A percentile compares a stretch with the other conserved stretches of the same genome.
phyloP scores from a whole-genome alignment of 2,888 invertebrate species.

The Xestia sexstrigata region DNA sequence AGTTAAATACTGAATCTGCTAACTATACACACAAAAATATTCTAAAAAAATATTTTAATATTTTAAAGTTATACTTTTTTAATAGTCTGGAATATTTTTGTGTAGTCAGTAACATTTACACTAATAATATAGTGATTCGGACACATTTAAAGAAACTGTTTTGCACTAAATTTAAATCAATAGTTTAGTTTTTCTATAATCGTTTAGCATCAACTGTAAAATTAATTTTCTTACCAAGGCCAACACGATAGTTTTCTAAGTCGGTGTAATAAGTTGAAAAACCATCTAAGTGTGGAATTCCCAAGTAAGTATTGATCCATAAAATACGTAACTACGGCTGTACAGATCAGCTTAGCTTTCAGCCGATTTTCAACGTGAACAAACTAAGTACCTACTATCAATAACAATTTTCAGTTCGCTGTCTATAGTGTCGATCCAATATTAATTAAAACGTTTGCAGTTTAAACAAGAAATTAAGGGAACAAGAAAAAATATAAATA shows the following conservation, averaged over 20 bases:
- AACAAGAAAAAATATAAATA: too few species aligned
- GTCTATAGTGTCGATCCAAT: background rate
- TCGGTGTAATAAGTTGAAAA: background rate
- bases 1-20: slow-evolving; percentile 36
- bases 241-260: background rate
- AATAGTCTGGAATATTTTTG: slow-evolving; percentile 1
- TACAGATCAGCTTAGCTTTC: background rate
- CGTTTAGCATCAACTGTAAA: too few species aligned
- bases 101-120: background rate
- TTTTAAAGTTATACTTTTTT: too few species aligned
- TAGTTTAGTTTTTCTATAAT: background rate
- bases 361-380: background rate
- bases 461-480: background rate
- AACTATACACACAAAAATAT: too few species aligned
- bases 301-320: background rate
- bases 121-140: background rate
- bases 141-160: background rate
- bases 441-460: background rate
- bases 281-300: background rate
- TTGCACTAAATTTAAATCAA: background rate
- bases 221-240: background rate
- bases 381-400: background rate
- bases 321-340: background rate
- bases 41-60: too few species aligned
- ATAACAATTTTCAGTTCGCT: background rate